A percentile compares a stretch with the other conserved stretches of the same genome.
Evolutionary conservation across 2,888 invertebrate genomes (phyloP).

Genomic region (Acleris holmiana): DNA sequence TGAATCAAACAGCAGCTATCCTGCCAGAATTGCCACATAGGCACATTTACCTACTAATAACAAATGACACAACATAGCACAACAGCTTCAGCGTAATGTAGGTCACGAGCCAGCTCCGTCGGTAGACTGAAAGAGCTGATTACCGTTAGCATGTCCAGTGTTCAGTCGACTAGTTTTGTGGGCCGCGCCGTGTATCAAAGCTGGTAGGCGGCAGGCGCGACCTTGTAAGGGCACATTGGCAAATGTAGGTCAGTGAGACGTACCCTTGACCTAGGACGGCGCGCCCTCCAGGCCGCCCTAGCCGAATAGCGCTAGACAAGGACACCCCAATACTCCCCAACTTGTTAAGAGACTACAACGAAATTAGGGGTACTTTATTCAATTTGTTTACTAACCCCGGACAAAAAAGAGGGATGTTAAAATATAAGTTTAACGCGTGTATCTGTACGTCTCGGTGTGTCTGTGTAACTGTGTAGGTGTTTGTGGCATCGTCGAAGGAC

Average conservation of each 20-base stretch:
- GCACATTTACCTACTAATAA: too few species aligned
- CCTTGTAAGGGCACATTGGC: conserved; percentile 68
- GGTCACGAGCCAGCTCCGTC: conserved; percentile 1
- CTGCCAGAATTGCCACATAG: too few species aligned
- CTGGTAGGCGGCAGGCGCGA: conserved; percentile 48
- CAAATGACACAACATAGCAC: too few species aligned
- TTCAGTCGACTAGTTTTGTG: conserved; percentile 39
- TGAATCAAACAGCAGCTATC: too few species aligned
- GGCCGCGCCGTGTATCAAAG: conserved; percentile 38
- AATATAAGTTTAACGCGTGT: too few species aligned
- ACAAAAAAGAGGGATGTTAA: too few species aligned
- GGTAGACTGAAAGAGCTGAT: conserved; percentile 25
- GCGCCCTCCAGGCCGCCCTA: conserved; percentile 65
- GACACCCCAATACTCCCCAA: conserved; percentile 47
- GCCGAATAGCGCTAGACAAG: conserved; percentile 64
- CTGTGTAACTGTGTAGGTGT: too few species aligned
- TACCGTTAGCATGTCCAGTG: conserved; percentile 31
- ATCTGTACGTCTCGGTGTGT: too few species aligned
- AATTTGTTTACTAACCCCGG: not conserved
- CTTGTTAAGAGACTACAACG: conserved; percentile 15
- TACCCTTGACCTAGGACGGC: conserved; percentile 74
- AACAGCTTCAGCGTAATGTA: not conserved
- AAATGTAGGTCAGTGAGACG: conserved; percentile 75
- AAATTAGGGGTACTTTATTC: conserved; percentile 14
- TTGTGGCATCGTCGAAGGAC: too few species aligned